These are phyloP conservation scores for Amazona guildingii DNA, from an alignment of 2,113 vertebrate species.

Conservation along the genomic window DNA sequence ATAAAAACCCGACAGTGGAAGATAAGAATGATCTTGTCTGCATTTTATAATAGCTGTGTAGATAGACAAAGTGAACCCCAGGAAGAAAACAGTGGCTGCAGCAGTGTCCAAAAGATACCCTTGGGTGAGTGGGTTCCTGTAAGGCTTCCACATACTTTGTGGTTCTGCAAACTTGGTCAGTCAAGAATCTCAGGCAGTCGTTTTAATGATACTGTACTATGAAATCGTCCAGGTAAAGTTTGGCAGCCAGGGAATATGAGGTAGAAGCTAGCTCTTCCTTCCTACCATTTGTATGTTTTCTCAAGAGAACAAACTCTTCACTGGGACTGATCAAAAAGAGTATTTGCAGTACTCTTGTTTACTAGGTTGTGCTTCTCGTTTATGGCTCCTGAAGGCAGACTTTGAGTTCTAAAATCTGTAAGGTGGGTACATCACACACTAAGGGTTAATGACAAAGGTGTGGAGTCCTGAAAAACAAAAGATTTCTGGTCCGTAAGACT, in stretches of 20 bases:
- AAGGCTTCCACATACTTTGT: not conserved
- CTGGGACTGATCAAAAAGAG: not conserved
- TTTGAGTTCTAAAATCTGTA: not conserved
- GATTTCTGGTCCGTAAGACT: not conserved
- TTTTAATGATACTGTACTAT: not conserved
- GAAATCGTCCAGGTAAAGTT: not conserved
- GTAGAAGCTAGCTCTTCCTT: not conserved
- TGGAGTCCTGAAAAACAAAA: not conserved
- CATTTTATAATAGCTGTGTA: not conserved
- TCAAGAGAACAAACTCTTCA: not conserved
- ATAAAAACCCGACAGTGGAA: not conserved
- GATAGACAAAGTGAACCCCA: not conserved
- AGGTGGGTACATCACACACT: not conserved
- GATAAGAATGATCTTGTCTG: not conserved
- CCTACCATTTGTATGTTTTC: not conserved
- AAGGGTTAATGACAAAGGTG: not conserved
- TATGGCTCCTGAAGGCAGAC: not conserved
- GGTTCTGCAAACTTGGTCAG: not conserved
- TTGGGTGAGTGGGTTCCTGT: not conserved
- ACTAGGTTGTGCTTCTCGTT: not conserved
- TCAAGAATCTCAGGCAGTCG: not conserved
- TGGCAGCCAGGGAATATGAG: not conserved
- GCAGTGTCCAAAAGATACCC: not conserved
- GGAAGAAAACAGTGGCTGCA: not conserved
- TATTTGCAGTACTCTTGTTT: not conserved